Base-by-base conservation (phyloP, 2,888 invertebrate species). In the Eubasilissa splendida region DNA sequence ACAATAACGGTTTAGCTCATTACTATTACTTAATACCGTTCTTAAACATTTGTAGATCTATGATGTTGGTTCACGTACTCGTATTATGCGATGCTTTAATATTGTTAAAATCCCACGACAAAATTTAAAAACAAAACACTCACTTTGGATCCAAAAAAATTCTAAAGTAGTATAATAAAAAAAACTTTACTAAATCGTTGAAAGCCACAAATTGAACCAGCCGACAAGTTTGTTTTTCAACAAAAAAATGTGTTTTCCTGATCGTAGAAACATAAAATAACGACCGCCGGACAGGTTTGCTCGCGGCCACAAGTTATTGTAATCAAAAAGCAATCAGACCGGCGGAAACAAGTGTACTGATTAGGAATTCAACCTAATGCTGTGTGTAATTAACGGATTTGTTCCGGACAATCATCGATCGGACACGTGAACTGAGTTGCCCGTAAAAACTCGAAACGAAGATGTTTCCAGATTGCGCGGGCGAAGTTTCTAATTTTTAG, bases 241-340 rank as follows among this genome's bases (percentile, higher is more conserved):
- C 12, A 71, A 10, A 71, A 10, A 71, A 71, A 71, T 53, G 59
- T 33, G 58, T 33, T 74, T 42, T 22, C 58, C 42, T 12, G 58
- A n/a, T 42, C 58, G 50, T 22, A 54, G 56, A 4, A 12, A 14
- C 22, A 22, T 22, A 14, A 76, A 76, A 76, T 71, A 71, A 31
- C 10, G 71, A 12, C 71, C 71, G 71, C 53, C 53, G 63, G 53
- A 53, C 60, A 76, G 76, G 60, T 76, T 76, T 76, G 76, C 14
- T 53, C 54, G 76, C 59, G 31, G 63, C 63, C 14, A 33, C 12
- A 50, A 76, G 50, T 59, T 53, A 63, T 65, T 22, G 79, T 79
- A 79, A 79, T 79, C 79, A 79, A 79, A 79, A 79, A 79, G 79
- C 74, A 79, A 79, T 79, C 79, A 79, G 79, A 63, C 54, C 52